phyloP scores from a whole-genome alignment of 2,113 vertebrate species.

The Rhinichthys klamathensis region DNA sequence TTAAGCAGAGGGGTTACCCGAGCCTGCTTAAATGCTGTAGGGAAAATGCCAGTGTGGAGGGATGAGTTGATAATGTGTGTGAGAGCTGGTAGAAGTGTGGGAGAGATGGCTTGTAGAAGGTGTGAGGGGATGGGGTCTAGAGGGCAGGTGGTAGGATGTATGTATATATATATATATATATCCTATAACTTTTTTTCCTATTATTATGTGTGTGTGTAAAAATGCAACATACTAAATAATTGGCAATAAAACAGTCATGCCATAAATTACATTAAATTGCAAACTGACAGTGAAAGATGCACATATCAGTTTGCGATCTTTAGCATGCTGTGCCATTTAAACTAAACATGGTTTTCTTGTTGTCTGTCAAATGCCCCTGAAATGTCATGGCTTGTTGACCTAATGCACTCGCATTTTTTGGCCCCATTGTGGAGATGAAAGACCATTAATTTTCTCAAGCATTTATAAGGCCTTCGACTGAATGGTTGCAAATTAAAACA shows the following conservation, averaged over 20 bases:
- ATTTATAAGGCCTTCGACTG: neutral
- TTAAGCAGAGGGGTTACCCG: no score
- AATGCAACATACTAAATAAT: no score
- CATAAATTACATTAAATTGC: neutral
- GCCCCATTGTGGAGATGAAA: constrained; percentile 22
- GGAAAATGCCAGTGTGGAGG: no score
- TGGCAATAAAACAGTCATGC: neutral
- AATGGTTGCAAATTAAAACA: constrained; percentile 10
- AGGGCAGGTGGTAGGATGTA: no score
- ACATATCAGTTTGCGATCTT: neutral
- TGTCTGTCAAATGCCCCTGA: neutral
- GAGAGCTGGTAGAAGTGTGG: no score
- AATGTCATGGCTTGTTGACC: neutral
- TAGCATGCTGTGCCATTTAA: neutral
- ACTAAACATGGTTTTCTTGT: neutral
- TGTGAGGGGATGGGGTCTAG: no score
- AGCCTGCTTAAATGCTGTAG: no score
- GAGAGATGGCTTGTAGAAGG: no score
- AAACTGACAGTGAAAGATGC: neutral
- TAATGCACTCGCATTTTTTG: neutral
- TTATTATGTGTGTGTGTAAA: neutral
- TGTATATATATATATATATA: neutral
- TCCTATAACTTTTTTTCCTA: neutral
- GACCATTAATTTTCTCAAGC: neutral
- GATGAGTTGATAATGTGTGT: no score